Evolutionary conservation across 2,113 vertebrate species (phyloP).

Genomic region (Oceanodroma tethys): DNA sequence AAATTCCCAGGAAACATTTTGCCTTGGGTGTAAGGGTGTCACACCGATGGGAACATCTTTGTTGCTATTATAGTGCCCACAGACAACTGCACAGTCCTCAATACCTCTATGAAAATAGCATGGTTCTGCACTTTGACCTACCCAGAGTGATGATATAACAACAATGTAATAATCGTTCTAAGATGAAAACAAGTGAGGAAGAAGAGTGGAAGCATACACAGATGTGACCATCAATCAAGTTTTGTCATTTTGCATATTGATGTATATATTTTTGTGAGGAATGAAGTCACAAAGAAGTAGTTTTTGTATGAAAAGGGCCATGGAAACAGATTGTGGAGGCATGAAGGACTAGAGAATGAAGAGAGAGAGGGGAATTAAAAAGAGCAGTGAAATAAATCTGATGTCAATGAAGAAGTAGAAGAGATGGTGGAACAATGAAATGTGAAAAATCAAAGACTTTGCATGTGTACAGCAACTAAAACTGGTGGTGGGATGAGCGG

Average conservation of each 20-base stretch:
- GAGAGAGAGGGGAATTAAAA: not conserved
- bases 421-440: not conserved
- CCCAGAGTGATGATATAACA: not conserved
- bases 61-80: not conserved
- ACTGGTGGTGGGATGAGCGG: not conserved
- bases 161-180: not conserved
- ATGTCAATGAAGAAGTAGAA: not conserved
- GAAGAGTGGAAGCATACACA: not conserved
- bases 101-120: not conserved
- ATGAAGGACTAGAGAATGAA: not conserved
- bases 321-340: not conserved
- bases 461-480: not conserved
- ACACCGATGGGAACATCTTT: not conserved
- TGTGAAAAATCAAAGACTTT: not conserved
- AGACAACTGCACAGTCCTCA: not conserved
- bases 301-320: not conserved
- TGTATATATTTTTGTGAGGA: not conserved
- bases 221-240: not conserved
- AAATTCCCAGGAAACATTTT: not conserved
- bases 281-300: not conserved
- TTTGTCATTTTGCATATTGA: not conserved
- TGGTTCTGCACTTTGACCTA: not conserved
- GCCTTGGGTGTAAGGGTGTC: not conserved
- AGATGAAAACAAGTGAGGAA: not conserved
- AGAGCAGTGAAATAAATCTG: not conserved